Percentiles rank a stretch among this genome's conserved stretches.
phyloP scores from a whole-genome alignment of 2,888 invertebrate genomes.

The Drosophila parthenogenetica region DNA sequence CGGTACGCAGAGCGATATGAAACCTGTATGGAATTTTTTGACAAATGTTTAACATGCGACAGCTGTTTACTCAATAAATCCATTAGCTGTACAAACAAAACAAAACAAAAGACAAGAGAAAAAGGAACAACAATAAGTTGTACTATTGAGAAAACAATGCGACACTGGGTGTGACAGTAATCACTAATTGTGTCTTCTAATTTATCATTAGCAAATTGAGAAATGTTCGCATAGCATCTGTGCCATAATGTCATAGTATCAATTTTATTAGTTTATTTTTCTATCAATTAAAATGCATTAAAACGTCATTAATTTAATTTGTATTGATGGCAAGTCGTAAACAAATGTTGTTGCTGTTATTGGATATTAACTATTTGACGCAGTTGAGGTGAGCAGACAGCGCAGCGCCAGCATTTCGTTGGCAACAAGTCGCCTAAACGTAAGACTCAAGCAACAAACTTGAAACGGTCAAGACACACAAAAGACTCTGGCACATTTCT shows the following conservation, averaged over 20 bases:
- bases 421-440: slow-evolving; percentile 63
- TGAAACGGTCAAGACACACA: slow-evolving; percentile 44
- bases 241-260: neutral
- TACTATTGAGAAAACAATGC: slow-evolving; percentile 67
- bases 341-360: slow-evolving; percentile 14
- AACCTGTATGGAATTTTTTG: slow-evolving; percentile 72
- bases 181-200: slow-evolving; percentile 66
- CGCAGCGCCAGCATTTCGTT: slow-evolving; percentile 67
- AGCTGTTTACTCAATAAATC: slow-evolving; percentile 79
- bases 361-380: slow-evolving; percentile 6
- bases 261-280: slow-evolving; percentile 7
- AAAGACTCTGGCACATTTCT: slow-evolving; percentile 64
- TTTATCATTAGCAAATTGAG: slow-evolving; percentile 58
- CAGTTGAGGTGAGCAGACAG: slow-evolving; percentile 54
- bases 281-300: slow-evolving; percentile 5
- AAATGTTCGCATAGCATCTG: slow-evolving; percentile 10
- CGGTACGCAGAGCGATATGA: slow-evolving; percentile 31
- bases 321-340: slow-evolving; percentile 14
- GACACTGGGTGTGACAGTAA: slow-evolving; percentile 70
- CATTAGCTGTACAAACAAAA: slow-evolving; percentile 72
- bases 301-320: slow-evolving; percentile 14
- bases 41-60: slow-evolving; percentile 77
- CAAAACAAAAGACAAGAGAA: slow-evolving; percentile 35
- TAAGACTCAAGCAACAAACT: slow-evolving; percentile 68
- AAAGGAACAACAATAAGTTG: slow-evolving; percentile 51